Evolutionary conservation across 2,797 vertebrate species (phyloP).

Genomic region (Gallinago solitaria): DNA sequence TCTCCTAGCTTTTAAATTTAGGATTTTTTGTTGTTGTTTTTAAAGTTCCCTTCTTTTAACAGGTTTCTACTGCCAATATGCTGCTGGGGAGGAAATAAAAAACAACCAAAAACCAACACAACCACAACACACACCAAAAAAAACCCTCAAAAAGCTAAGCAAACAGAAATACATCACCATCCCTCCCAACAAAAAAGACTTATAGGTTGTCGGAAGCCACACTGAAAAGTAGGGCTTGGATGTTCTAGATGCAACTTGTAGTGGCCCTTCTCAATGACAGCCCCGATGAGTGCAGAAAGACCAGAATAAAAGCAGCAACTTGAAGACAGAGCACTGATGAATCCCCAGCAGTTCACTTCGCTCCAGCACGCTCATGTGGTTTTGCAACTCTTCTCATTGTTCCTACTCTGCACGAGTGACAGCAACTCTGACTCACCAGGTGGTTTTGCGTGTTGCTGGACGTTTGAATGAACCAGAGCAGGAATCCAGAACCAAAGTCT

Average conservation of each 20-base stretch:
- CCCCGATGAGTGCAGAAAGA: neutral
- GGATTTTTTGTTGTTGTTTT: neutral
- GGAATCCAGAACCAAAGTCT: neutral
- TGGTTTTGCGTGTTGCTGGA: neutral
- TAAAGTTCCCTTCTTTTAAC: neutral
- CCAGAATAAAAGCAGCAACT: neutral
- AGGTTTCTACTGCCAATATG: neutral
- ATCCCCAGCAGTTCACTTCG: neutral
- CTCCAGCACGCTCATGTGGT: accelerated
- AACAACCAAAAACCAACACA: neutral
- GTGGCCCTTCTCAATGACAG: neutral
- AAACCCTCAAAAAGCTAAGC: neutral
- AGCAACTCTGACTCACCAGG: neutral
- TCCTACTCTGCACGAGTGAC: neutral
- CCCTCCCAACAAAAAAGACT: neutral
- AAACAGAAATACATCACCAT: neutral
- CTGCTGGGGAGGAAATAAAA: neutral
- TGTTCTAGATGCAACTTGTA: neutral
- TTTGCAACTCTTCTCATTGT: neutral
- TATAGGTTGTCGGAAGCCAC: neutral
- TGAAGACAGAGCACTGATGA: neutral
- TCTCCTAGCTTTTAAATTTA: neutral
- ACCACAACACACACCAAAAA: too few relatives aligned
- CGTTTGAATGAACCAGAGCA: neutral
- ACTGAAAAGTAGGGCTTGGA: neutral